A percentile compares a stretch with the other conserved stretches of the same genome.
Conservation (phyloP, 2,888 invertebrate genomes). For the Aphidoletes aphidimyza region DNA sequence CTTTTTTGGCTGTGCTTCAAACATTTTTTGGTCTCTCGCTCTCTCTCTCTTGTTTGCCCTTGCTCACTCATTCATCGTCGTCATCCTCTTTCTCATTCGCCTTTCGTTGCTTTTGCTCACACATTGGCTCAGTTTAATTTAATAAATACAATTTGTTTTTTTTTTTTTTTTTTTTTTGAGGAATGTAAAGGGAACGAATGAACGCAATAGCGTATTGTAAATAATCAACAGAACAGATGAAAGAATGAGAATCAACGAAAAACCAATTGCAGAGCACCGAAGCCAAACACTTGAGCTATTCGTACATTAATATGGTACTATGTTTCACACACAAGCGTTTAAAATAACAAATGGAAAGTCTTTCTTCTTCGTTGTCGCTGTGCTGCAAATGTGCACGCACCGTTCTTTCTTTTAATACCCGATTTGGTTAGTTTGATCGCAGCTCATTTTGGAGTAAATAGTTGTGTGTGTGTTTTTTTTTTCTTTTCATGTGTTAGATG, state of each 20-base stretch:
- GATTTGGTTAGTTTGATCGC: not conserved
- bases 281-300: not conserved
- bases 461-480: too few species aligned
- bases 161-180: too few species aligned
- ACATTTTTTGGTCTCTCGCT: too few species aligned
- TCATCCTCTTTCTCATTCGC: not conserved
- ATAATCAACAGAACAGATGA: conserved; percentile 36
- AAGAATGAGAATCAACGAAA: not conserved
- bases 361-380: too few species aligned
- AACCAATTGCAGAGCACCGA: conserved; percentile 9
- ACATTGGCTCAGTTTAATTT: not conserved
- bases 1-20: too few species aligned
- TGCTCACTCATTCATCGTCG: too few species aligned
- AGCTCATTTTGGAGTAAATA: conserved; percentile 7
- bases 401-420: conserved; percentile 13
- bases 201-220: not conserved
- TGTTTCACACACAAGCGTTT: conserved; percentile 19
- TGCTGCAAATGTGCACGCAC: too few species aligned
- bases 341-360: not conserved
- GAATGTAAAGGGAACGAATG: not conserved
- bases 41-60: not conserved
- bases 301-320: conserved; percentile 8
- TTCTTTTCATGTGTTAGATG: not conserved
- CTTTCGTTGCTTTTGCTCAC: not conserved
- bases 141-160: not conserved